phyloP scores from a whole-genome alignment of 2,113 vertebrate genomes.

The Pygoscelis adeliae region DNA sequence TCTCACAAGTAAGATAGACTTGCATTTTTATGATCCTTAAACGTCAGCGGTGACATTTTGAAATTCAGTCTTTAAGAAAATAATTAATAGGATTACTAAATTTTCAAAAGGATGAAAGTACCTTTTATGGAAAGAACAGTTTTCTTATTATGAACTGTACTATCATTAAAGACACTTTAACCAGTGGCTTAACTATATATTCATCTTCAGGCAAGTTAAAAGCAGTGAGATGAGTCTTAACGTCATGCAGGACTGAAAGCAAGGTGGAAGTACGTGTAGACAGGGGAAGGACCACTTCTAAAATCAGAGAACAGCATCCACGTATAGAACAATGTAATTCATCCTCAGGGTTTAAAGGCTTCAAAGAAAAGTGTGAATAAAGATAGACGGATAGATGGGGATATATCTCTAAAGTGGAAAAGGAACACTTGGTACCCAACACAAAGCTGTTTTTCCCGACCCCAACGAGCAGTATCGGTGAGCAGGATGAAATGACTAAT shows the following conservation, averaged over 20 bases:
- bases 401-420: too few relatives aligned
- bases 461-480: fast-evolving
- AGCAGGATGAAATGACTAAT: not conserved
- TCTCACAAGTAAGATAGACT: not conserved
- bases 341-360: not conserved
- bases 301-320: not conserved
- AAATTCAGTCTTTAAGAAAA: not conserved
- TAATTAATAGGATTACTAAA: slow-evolving; percentile 5
- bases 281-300: not conserved
- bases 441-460: not conserved
- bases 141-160: not conserved
- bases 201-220: not conserved
- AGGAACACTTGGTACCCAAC: fast-evolving
- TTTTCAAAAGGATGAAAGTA: not conserved
- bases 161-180: not conserved
- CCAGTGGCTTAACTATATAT: not conserved
- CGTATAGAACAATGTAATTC: fast-evolving
- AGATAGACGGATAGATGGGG: not conserved
- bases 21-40: slow-evolving; percentile 3
- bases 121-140: not conserved
- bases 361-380: not conserved
- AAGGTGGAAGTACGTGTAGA: not conserved
- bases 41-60: slow-evolving; percentile 18
- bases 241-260: not conserved
- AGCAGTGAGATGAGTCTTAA: not conserved